Evolutionary conservation across 2,888 invertebrate genomes (phyloP), one percentile per base, ranked within the genome.

Genomic region (Therioaphis trifolii): DNA sequence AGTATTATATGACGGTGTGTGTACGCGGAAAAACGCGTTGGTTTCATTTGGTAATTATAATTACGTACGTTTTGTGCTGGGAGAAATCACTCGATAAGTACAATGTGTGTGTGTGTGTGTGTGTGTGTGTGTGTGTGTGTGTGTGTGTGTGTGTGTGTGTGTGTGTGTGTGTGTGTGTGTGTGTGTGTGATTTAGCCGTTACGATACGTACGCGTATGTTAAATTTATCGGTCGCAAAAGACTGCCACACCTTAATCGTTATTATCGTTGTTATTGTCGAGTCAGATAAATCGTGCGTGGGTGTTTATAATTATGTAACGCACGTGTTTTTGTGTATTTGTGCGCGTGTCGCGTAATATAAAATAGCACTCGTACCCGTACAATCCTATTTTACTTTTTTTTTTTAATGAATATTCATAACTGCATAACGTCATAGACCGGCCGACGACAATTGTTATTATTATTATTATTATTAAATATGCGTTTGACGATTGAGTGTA

Each of bases 361-460:
- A 15, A 69, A 69, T 43, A 18, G 43, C 46, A n/a, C n/a, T 24
- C 15, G 29, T 4, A n/a, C n/a, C n/a, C n/a, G n/a, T n/a, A 52
- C 29, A 29, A 72, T 52, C 27, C 4, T 52, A 52, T 52, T 49
- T n/a, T n/a, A n/a, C n/a, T 52, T 27, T 29, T 71, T 69, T 49
- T 72, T 18, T 49, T 29, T 29, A n/a, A 52, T 72, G 71, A 72
- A 72, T 72, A 72, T 72, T 72, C 49, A 72, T 72, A 2, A 68
- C n/a, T 14, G 7, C 11, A 14, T 7, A 27, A 43, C 11, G 11
- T 43, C 11, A 43, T 43, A 9, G n/a, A 46, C 52, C 52, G 55
- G 21, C 9, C n/a, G 55, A 55, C 55, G 1, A 21, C n/a, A n/a
- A n/a, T n/a, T n/a, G n/a, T n/a, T n/a, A n/a, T n/a, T n/a, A n/a